These are phyloP conservation scores for Eumerus sabulonum DNA, from an alignment of 2,888 invertebrate species.

Conservation along the genomic window DNA sequence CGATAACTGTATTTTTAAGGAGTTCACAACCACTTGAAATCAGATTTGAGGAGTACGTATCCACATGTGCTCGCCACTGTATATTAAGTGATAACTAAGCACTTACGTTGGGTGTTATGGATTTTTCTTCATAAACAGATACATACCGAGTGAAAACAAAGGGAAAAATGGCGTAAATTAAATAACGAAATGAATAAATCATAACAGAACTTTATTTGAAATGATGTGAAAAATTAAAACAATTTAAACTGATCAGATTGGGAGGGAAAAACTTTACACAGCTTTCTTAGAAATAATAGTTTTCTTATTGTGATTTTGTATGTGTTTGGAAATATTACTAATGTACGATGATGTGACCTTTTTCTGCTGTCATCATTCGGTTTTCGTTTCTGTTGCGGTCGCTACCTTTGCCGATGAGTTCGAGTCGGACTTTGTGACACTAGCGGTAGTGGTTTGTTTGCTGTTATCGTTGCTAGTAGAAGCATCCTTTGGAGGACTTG, in stretches of 20 bases:
- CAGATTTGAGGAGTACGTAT: no score
- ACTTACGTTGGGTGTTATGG: no score
- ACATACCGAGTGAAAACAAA: constrained; percentile 1
- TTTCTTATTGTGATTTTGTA: constrained; percentile 64
- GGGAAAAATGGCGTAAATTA: constrained; percentile 1
- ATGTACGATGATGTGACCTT: constrained; percentile 52
- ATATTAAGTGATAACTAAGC: no score
- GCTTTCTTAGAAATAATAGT: constrained; percentile 60
- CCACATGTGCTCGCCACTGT: no score
- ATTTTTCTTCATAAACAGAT: no score
- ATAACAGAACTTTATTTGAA: constrained; percentile 5
- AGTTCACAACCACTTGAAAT: no score
- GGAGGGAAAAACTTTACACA: constrained; percentile 41
- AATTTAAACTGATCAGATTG: not conserved
- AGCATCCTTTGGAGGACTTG: constrained; percentile 61
- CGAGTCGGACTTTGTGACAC: constrained; percentile 57
- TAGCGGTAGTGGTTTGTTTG: constrained; percentile 35
- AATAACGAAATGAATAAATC: constrained; percentile 20
- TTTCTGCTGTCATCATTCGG: constrained; percentile 69
- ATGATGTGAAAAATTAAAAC: not conserved
- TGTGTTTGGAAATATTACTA: constrained; percentile 64
- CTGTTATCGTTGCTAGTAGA: constrained; percentile 38
- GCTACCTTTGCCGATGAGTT: constrained; percentile 46
- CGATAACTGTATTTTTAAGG: no score
- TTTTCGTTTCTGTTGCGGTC: constrained; percentile 37